Evolutionary conservation across 2,888 invertebrate genomes (phyloP).

Genomic region (Elmis aenea): DNA sequence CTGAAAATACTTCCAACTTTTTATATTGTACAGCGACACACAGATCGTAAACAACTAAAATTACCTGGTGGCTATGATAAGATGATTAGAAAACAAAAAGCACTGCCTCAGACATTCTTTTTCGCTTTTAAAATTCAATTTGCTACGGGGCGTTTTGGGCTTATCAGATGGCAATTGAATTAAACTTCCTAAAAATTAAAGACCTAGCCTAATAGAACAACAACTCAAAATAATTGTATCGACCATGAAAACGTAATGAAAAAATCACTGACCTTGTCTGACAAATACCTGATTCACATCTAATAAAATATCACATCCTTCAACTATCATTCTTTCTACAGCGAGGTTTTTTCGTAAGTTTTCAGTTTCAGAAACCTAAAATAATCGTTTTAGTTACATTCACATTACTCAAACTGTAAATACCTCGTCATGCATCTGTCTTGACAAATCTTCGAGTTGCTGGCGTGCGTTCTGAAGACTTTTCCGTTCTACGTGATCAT

Average conservation of each 20-base stretch:
- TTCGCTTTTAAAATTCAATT: constrained; percentile 60
- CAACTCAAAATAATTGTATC: constrained; percentile 1
- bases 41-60: neutral
- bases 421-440: constrained; percentile 87
- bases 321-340: constrained; percentile 89
- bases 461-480: constrained; percentile 82
- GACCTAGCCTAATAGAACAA: constrained; percentile 1
- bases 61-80: constrained; percentile 75
- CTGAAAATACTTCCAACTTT: no score
- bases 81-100: constrained; percentile 86
- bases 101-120: constrained; percentile 74
- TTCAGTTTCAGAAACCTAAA: constrained; percentile 84
- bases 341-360: constrained; percentile 86
- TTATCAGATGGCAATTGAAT: constrained; percentile 67
- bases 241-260: neutral
- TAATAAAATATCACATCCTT: constrained; percentile 86
- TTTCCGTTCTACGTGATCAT: constrained; percentile 88
- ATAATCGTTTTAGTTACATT: no score
- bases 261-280: constrained; percentile 62
- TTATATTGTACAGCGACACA: neutral
- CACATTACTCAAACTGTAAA: no score
- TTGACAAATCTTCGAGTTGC: constrained; percentile 78
- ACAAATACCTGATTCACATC: constrained; percentile 93
- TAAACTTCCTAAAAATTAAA: constrained; percentile 58
- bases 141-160: constrained; percentile 53